Base-by-base conservation (phyloP, 35 echinoderm and acorn worm species). In the Ptychodera flava region DNA sequence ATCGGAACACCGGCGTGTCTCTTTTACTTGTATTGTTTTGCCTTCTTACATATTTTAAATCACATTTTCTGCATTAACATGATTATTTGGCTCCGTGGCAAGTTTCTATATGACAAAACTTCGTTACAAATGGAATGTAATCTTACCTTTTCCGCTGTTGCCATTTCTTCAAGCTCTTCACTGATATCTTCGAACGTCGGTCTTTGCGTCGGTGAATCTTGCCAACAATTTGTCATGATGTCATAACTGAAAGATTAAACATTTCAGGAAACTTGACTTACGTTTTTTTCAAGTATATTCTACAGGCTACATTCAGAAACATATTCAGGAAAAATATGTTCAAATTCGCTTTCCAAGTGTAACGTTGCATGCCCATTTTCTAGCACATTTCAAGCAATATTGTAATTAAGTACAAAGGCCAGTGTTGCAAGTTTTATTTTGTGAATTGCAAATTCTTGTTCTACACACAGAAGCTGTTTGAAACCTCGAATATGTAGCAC, bases 211-310 rank as follows among this genome's bases (percentile, higher is more conserved):
- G 87, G 79, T 1, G 33, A 31, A 1, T 82, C 78, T 15, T 82
- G 35, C 87, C 87, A 88, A 35, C 87, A 88, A 16, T 45, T 30
- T 64, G 35, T 81, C 87, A 88, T 88, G 32, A 88, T 75, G 33
- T 88, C 79, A 34, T 88, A 88, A 28, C 87, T 88, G 36, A 38
- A 12, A 64, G 45, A 64, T 64, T 12, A 22, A 64, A 12, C 45
- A 64, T 12, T 12, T 64, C 45, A 64, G 6, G 22, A 6, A 64
- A 22, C 22, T 22, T 12, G 45, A 12, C 6, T 64, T 64, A 12
- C 6, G 45, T 64, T 64, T 64, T 64, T 6, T 6, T 64, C 22
- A 64, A 12, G 45, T 12, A 64, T 22, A 64, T 64, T 12, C 45
- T 12, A 12, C 6, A 64, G 45, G 45, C 6, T 6, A 64, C 6